Evolutionary conservation across 2,797 vertebrate species (phyloP).

Genomic region (Pitangus sulphuratus): DNA sequence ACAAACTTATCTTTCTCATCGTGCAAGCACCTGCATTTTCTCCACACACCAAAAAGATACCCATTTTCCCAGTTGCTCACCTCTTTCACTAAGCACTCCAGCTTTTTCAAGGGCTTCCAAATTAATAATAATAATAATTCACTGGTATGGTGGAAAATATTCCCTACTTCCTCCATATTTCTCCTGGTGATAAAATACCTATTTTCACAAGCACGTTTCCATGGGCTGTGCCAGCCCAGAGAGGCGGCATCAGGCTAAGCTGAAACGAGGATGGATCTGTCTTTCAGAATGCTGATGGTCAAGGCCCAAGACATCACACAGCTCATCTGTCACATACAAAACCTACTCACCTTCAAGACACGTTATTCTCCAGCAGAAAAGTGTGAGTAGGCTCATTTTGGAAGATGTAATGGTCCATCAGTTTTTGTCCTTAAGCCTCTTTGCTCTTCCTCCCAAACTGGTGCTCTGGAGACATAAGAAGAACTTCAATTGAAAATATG

Average conservation of each 20-base stretch:
- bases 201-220: not conserved
- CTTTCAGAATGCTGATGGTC: not conserved
- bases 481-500: not conserved
- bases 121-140: not conserved
- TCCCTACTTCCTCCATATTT: not conserved
- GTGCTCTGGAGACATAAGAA: conserved; percentile 26
- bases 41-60: not conserved
- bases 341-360: conserved; percentile 56
- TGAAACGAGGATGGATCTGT: not conserved
- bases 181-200: not conserved
- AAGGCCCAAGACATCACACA: not conserved
- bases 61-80: not conserved
- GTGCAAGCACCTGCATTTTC: not conserved
- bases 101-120: not conserved
- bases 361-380: not conserved
- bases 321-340: not conserved
- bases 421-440: not conserved
- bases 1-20: not conserved
- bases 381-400: conserved; percentile 24
- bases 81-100: not conserved
- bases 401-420: conserved; percentile 47
- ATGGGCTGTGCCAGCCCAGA: not conserved
- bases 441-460: not conserved
- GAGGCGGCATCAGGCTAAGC: not conserved
- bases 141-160: not conserved